Percentiles rank a stretch among this genome's conserved stretches.
Evolutionary conservation across 2,113 vertebrate genomes (phyloP).

Genomic region (Rhinopomastus cyanomelas): DNA sequence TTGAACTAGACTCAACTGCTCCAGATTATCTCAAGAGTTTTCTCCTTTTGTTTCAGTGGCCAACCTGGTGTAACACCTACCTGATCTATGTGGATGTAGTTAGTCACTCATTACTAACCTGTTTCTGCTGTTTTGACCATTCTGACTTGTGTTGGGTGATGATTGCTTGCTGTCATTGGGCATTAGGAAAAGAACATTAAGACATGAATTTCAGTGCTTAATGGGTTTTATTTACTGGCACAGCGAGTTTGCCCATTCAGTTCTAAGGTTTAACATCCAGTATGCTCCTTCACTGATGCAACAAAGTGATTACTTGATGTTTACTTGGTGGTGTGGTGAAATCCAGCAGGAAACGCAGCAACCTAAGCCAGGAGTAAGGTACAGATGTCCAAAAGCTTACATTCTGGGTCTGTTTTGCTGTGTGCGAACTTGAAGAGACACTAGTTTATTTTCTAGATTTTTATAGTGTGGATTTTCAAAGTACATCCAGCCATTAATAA

Average conservation of each 20-base stretch:
- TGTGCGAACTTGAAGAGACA: background rate
- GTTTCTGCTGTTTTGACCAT: background rate
- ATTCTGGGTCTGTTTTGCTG: rapidly evolving
- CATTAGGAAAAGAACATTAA: slow-evolving; percentile 18
- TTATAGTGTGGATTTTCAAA: background rate
- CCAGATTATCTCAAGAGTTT: background rate
- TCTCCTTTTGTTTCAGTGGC: background rate
- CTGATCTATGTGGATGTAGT: background rate
- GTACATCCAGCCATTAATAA: background rate
- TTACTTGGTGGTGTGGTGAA: background rate
- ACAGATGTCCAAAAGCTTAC: background rate
- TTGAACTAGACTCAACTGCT: background rate
- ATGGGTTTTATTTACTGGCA: background rate
- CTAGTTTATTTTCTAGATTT: background rate
- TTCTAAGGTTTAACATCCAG: background rate
- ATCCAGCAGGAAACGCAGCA: background rate
- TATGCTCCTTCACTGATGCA: background rate
- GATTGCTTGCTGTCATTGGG: background rate
- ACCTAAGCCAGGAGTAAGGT: background rate
- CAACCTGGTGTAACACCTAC: background rate
- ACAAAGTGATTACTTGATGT: background rate
- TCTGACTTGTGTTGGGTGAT: slow-evolving; percentile 1
- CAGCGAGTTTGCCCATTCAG: background rate
- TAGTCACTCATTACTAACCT: background rate
- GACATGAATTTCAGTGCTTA: background rate